These are phyloP conservation scores for Neotoxoptera formosana DNA, from an alignment of 1,140 invertebrate species.

Conservation along the genomic window DNA sequence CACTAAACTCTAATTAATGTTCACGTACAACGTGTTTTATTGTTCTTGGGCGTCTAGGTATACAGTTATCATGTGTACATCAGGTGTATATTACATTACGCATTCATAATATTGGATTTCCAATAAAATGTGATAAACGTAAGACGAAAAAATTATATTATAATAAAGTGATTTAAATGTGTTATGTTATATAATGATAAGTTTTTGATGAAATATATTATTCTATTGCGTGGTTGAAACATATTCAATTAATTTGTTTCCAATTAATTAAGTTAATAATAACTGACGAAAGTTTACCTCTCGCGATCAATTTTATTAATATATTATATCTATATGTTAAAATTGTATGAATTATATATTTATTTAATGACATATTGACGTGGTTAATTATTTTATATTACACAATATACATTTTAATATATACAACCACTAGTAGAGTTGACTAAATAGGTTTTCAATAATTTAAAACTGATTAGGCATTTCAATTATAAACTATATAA, in stretches of 20 bases:
- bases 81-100: not conserved
- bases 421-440: not conserved
- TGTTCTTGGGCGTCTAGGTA: not conserved
- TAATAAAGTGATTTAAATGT: too few relatives aligned
- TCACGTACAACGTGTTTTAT: conserved; percentile 1
- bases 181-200: not conserved
- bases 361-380: not conserved
- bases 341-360: not conserved
- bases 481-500: not conserved
- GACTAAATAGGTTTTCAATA: not conserved
- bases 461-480: not conserved
- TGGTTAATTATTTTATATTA: too few relatives aligned
- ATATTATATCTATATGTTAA: not conserved
- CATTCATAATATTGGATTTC: not conserved
- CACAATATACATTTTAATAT: not conserved
- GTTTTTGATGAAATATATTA: not conserved
- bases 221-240: not conserved
- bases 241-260: not conserved
- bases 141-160: not conserved
- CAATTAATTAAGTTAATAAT: not conserved
- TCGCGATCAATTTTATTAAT: not conserved
- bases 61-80: not conserved
- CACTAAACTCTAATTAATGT: conserved; percentile 26
- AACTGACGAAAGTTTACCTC: not conserved
- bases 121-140: not conserved